Conservation (phyloP, 2,797 vertebrate genomes). For the Acanthurus tractus region DNA sequence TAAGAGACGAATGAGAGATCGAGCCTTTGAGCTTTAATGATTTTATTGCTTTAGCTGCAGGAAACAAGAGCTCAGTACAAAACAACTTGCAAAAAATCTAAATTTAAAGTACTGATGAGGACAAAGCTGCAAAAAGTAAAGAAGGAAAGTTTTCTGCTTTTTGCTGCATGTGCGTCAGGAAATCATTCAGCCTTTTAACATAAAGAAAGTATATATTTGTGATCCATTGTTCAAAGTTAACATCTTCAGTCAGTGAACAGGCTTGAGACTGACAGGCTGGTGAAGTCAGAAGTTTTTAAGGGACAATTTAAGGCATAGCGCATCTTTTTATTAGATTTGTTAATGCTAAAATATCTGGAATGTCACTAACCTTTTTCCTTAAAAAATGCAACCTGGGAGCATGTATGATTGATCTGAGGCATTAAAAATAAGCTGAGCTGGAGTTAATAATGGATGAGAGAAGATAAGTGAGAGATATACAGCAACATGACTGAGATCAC, state of each 20-base stretch:
- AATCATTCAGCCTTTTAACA: not conserved
- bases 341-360: not conserved
- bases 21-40: not conserved
- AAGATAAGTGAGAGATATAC: not conserved
- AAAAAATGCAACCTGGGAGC: not conserved
- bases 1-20: not conserved
- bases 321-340: not conserved
- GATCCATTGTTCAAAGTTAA: not conserved
- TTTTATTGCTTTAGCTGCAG: not conserved
- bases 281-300: not conserved
- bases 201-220: not conserved
- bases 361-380: not conserved
- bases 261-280: not conserved
- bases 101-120: not conserved
- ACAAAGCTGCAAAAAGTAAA: not conserved
- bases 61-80: not conserved
- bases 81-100: not conserved
- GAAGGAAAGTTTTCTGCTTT: not conserved
- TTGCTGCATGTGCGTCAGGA: not conserved
- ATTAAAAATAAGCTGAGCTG: not conserved
- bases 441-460: no score
- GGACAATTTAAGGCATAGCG: not conserved
- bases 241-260: no score
- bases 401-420: not conserved
- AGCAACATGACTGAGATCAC: not conserved